phyloP scores from a whole-genome alignment of 1,140 invertebrate genomes.

The Lasioglossum baleicum region DNA sequence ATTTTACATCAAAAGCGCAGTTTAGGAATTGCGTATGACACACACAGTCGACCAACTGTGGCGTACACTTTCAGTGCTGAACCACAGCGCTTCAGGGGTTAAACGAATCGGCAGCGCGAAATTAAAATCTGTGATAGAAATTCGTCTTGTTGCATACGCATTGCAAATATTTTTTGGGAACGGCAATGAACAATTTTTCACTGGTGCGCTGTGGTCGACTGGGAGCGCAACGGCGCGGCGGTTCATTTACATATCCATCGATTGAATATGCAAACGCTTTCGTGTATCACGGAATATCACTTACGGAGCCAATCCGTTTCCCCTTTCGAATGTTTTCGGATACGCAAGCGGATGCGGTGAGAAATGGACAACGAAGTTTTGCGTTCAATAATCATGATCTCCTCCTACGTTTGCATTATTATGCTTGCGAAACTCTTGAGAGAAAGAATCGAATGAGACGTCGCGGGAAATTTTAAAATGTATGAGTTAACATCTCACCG shows the following conservation, averaged over 20 bases:
- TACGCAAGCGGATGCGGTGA: neutral
- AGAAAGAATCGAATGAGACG: no score
- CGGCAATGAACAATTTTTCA: neutral
- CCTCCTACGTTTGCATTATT: neutral
- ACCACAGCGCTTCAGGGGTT: no score
- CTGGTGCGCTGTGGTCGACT: neutral
- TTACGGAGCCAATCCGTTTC: neutral
- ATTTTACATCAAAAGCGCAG: no score
- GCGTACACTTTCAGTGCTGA: no score
- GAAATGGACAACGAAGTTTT: conserved; percentile 18
- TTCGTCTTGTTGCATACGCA: neutral
- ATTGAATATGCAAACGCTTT: conserved; percentile 38
- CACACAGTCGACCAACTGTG: no score
- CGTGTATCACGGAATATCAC: conserved; percentile 10
- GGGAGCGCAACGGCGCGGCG: neutral
- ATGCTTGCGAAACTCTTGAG: neutral
- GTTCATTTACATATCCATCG: conserved; percentile 34
- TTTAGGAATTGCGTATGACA: no score
- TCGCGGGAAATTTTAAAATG: no score
- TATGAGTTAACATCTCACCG: no score
- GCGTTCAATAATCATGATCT: neutral
- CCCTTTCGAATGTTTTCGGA: neutral
- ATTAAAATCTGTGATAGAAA: conserved; percentile 14
- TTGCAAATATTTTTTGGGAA: conserved; percentile 5
- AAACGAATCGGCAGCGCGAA: neutral